Evolutionary conservation across 2,888 invertebrate genomes (phyloP), one percentile per base, ranked within the genome.

Genomic region (Brachypterus glaber): DNA sequence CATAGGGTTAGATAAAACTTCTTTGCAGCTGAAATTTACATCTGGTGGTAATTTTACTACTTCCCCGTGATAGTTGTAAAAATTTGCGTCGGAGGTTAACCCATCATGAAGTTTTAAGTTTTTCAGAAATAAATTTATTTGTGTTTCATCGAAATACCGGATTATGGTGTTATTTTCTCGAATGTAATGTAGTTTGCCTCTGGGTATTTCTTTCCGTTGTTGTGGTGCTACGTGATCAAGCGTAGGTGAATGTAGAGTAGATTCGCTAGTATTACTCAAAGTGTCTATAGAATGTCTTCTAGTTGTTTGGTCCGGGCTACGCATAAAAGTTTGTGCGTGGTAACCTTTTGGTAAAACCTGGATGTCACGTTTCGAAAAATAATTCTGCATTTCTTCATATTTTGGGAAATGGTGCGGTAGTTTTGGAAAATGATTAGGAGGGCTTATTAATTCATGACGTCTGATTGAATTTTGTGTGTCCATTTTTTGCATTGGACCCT

Each of bases 121-220:
- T 26, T 43, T 40, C 2, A 51, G 30, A 39, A 53, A 57, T 13
- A 52, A 44, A 11, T 48, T 45, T 36, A 49, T 46, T 33, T 57
- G 52, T 5, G 43, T 44, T 8, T 53, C 52, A 18, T 54, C 55
- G 33, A 48, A 53, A 34, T 57, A 57, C 16, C 56, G 41, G 4
- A 52, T 30, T 12, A 57, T 47, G 25, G 43, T 43, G 39, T 53
- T 49, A 2, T 41, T 47, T 15, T 50, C 51, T 12, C 49, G 43
- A 16, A 50, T 37, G 39, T 51, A 55, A 24, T 45, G 47, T 11
- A 57, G 32, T 40, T 57, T 57, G 4, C 56, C 56, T 24, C 45
- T 44, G 3, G 56, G 56, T 25, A 43, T 27, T 16, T 35, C 11
- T 11, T 27, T 27, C 4, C 12, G 5, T 9, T 21, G 9, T 7